Conservation (phyloP, 2,113 vertebrate genomes). For the Galeopterus variegatus region DNA sequence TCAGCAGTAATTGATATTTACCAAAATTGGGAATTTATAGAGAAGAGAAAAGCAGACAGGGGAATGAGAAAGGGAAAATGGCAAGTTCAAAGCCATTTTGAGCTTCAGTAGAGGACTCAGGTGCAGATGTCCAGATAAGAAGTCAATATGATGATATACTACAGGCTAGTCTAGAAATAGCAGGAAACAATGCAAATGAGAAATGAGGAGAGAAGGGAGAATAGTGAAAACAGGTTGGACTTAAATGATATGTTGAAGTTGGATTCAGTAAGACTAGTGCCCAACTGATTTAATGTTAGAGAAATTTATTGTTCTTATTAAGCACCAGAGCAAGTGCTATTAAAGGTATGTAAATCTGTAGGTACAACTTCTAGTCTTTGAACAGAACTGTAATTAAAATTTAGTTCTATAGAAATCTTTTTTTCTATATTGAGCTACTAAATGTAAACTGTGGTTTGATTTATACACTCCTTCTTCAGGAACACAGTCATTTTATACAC, state of each 20-base stretch:
- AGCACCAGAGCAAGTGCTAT: background rate
- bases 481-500: background rate
- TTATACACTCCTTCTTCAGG: background rate
- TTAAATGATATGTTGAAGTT: conserved; percentile 15
- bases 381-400: conserved; percentile 53
- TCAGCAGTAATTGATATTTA: background rate
- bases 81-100: background rate
- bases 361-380: conserved; percentile 43
- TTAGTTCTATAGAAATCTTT: background rate
- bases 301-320: conserved; percentile 35
- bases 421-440: background rate
- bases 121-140: background rate
- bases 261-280: conserved; percentile 13
- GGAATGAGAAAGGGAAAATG: background rate
- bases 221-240: background rate
- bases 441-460: background rate
- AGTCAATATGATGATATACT: background rate
- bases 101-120: background rate
- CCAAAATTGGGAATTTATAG: background rate
- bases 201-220: background rate
- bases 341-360: conserved; percentile 41
- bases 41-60: background rate
- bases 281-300: conserved; percentile 58
- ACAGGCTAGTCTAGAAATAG: background rate
- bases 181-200: background rate